These are phyloP conservation scores for Lepus oiostolus DNA, from an alignment of 2,797 vertebrate species.

Conservation along the genomic window DNA sequence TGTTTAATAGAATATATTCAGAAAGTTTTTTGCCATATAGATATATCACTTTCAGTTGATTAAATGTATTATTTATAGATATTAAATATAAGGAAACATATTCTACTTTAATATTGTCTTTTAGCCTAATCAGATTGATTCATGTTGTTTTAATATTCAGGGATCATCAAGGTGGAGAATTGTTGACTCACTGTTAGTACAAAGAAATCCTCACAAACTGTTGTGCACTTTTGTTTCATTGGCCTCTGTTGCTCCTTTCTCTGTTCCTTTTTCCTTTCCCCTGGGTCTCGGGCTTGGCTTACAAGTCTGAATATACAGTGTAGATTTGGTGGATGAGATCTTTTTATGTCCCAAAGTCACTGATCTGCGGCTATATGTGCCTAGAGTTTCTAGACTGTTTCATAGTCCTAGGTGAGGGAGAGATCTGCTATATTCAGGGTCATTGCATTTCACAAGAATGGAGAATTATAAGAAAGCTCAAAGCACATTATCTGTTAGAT, in stretches of 20 bases:
- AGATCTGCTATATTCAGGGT: constrained; percentile 51
- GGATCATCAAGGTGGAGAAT: constrained; percentile 8
- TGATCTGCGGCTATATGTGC: constrained; percentile 24
- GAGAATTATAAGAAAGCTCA: constrained; percentile 70
- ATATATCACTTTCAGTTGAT: neutral
- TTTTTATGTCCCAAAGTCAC: constrained; percentile 34
- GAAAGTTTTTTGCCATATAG: neutral
- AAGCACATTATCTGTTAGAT: constrained; percentile 60
- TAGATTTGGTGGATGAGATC: constrained; percentile 18
- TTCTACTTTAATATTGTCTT: constrained; percentile 25
- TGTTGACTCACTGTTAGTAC: neutral
- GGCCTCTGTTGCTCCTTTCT: constrained; percentile 32
- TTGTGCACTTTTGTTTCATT: constrained; percentile 43
- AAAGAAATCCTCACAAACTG: neutral
- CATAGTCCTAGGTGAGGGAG: constrained; percentile 54
- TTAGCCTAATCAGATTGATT: constrained; percentile 50
- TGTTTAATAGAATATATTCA: constrained; percentile 21
- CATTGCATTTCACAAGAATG: constrained; percentile 53
- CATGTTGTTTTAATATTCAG: constrained; percentile 4
- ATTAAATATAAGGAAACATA: neutral
- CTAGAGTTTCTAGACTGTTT: constrained; percentile 41
- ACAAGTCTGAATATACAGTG: constrained; percentile 22
- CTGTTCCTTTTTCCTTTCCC: constrained; percentile 18
- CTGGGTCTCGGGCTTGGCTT: constrained; percentile 58
- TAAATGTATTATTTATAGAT: constrained; percentile 39